A percentile compares a stretch with the other conserved stretches of the same genome.
phyloP scores from a whole-genome alignment of 2,888 invertebrate species.

The Chrysolina haemoptera region DNA sequence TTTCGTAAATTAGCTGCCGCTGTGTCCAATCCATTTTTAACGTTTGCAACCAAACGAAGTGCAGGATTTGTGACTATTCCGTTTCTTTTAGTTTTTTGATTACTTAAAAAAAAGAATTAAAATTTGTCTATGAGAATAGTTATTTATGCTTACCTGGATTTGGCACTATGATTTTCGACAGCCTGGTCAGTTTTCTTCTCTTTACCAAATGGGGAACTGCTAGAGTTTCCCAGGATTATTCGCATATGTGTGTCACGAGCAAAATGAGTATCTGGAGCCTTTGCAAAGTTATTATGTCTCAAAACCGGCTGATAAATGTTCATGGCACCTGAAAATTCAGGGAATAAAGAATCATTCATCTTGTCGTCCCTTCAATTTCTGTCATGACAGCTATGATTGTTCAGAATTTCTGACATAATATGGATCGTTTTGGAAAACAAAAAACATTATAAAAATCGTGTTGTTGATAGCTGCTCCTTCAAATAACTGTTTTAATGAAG shows the following conservation, averaged over 20 bases:
- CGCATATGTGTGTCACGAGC: conserved; percentile 94
- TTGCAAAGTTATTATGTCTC: conserved; percentile 67
- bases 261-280: conserved; percentile 84
- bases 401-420: no score
- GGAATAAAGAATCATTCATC: neutral
- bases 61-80: conserved; percentile 91
- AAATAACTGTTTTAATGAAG: no score
- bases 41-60: conserved; percentile 84
- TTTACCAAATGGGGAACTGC: conserved; percentile 59
- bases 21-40: conserved; percentile 80
- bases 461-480: no score
- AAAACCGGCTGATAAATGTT: conserved; percentile 70
- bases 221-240: conserved; percentile 78
- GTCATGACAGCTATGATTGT: no score
- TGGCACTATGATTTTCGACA: conserved; percentile 56
- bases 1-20: conserved; percentile 77
- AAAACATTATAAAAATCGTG: no score
- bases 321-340: conserved; percentile 62
- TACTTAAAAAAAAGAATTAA: conserved; percentile 46
- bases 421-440: no score
- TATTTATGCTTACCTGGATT: conserved; percentile 57
- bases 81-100: conserved; percentile 81
- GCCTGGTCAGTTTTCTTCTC: conserved; percentile 61
- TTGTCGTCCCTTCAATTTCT: no score
- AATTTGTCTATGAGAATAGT: neutral